A percentile compares a stretch with the other conserved stretches of the same genome.
These are phyloP conservation scores for Deilephila porcellus DNA, from an alignment of 2,888 invertebrate genomes.

Conservation along the genomic window DNA sequence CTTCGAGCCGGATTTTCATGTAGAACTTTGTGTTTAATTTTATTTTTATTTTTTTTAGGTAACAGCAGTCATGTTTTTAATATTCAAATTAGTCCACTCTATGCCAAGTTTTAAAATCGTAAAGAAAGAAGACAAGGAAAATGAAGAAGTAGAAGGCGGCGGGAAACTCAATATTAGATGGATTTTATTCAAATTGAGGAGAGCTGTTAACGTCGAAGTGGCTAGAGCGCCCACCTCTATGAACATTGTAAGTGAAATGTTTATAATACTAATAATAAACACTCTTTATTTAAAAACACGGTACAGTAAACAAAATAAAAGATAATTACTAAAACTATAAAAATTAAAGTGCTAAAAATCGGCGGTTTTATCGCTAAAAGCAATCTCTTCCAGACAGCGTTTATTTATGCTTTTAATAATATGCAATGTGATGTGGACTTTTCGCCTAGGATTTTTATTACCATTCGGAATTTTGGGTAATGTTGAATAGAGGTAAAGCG, in stretches of 20 bases:
- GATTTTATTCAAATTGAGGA: slow-evolving; percentile 90
- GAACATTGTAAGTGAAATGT: slow-evolving; percentile 87
- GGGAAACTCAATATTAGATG: slow-evolving; percentile 88
- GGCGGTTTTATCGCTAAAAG: no score
- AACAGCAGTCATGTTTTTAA: slow-evolving; percentile 71
- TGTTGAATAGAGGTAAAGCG: no score
- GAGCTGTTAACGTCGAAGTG: slow-evolving; percentile 91
- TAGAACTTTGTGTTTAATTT: no score
- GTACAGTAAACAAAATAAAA: no score
- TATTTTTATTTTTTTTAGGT: slow-evolving; percentile 68
- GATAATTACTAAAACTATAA: no score
- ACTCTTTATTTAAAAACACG: no score
- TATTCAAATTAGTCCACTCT: slow-evolving; percentile 83
- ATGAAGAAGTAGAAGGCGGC: slow-evolving; percentile 64
- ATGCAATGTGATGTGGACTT: neutral
- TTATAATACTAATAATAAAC: no score
- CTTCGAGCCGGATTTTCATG: neutral
- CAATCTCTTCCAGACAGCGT: no score
- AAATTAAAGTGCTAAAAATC: no score
- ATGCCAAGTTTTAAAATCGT: slow-evolving; percentile 61
- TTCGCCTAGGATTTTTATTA: neutral
- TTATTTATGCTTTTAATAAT: neutral
- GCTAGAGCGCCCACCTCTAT: slow-evolving; percentile 88
- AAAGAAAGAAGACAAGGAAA: slow-evolving; percentile 55
- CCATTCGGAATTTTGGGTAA: no score